These are phyloP conservation scores for Phaonia tiefii DNA, from an alignment of 2,888 invertebrate species.

Conservation along the genomic window DNA sequence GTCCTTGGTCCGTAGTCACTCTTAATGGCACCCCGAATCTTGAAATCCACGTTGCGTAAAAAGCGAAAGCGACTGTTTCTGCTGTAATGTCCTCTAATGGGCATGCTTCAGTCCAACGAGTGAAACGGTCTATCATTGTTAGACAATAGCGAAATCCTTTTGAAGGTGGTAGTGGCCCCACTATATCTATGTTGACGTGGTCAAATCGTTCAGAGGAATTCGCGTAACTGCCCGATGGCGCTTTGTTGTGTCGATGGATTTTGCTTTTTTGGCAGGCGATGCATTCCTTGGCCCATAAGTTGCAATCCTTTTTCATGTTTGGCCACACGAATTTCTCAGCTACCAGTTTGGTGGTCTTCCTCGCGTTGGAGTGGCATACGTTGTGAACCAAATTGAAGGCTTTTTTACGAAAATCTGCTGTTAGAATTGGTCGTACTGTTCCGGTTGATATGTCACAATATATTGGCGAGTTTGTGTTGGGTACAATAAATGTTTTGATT, in stretches of 20 bases:
- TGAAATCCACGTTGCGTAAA: conserved; percentile 38
- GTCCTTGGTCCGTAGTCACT: conserved; percentile 56
- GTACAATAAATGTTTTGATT: no score
- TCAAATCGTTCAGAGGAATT: conserved; percentile 44
- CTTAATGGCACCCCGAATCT: conserved; percentile 52
- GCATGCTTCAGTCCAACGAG: conserved; percentile 51
- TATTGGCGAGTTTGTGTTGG: conserved; percentile 11
- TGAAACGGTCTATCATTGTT: no score
- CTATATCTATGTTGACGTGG: no score
- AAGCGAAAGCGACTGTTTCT: conserved; percentile 25
- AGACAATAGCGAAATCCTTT: conserved; percentile 25
- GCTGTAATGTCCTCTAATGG: conserved; percentile 52
- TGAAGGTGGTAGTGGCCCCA: conserved; percentile 6
- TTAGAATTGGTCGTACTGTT: conserved; percentile 51
- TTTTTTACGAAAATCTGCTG: conserved; percentile 23
- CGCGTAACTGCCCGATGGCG: conserved; percentile 17
- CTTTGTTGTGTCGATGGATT: conserved; percentile 41
- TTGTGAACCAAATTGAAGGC: conserved; percentile 33
- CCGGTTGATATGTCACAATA: neutral
- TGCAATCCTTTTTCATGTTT: conserved; percentile 36
- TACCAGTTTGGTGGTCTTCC: conserved; percentile 17
- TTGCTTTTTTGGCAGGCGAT: conserved; percentile 47
- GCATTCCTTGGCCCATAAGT: conserved; percentile 15
- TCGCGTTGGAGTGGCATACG: conserved; percentile 47
- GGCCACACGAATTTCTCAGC: conserved; percentile 52